Evolutionary conservation across 2,888 invertebrate species (phyloP).

Genomic region (Steromphala cineraria): DNA sequence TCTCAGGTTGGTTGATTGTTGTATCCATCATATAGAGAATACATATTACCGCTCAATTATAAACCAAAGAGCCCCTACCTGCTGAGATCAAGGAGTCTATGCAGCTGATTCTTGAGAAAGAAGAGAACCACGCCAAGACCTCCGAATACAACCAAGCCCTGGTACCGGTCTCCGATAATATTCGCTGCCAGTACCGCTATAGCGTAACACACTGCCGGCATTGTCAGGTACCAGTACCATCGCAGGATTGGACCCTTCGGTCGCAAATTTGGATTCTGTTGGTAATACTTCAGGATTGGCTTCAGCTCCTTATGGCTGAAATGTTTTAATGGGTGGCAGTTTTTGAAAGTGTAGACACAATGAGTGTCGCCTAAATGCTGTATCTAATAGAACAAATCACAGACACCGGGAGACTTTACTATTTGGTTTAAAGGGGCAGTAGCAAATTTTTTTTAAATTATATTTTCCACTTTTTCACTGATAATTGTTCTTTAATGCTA

Average conservation of each 20-base stretch:
- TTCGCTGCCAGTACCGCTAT: slow-evolving; percentile 39
- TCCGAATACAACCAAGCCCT: slow-evolving; percentile 50
- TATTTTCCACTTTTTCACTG: too few species aligned
- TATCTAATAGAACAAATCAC: too few species aligned
- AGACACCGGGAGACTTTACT: too few species aligned
- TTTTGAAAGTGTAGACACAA: too few species aligned
- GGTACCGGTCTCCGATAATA: slow-evolving; percentile 41
- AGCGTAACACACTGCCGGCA: slow-evolving; percentile 55
- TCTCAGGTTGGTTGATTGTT: too few species aligned
- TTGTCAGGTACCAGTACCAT: slow-evolving; percentile 64
- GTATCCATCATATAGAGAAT: too few species aligned
- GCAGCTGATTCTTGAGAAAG: slow-evolving; percentile 40
- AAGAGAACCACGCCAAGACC: slow-evolving; percentile 43
- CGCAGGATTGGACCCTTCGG: slow-evolving; percentile 48
- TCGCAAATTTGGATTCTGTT: slow-evolving; percentile 28
- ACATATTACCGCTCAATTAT: too few species aligned
- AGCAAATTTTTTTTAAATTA: too few species aligned
- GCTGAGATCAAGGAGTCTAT: slow-evolving; percentile 65
- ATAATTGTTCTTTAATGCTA: too few species aligned
- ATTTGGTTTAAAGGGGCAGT: too few species aligned
- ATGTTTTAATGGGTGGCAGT: too few species aligned
- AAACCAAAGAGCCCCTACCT: slow-evolving; percentile 47
- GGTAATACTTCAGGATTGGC: slow-evolving; percentile 44
- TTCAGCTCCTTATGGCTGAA: slow-evolving; percentile 55
- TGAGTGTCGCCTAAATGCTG: too few species aligned